Evolutionary conservation across 2,113 vertebrate genomes (phyloP).

Genomic region (Crotalus horridus): DNA sequence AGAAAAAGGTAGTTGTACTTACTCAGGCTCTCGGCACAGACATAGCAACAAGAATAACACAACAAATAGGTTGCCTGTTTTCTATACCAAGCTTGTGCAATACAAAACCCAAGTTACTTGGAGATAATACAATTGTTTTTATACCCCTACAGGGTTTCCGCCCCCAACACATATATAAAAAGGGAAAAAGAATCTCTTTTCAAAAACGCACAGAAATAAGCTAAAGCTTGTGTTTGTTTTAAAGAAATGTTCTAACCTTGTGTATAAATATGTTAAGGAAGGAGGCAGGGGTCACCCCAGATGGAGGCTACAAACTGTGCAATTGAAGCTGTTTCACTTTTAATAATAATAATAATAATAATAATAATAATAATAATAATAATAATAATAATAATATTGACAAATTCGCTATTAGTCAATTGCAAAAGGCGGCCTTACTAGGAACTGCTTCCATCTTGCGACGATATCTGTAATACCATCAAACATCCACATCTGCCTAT

Average conservation of each 20-base stretch:
- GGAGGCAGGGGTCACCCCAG: background rate
- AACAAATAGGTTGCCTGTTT: background rate
- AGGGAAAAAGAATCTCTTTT: background rate
- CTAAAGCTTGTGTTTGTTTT: background rate
- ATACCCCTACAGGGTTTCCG: background rate
- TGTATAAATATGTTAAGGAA: background rate
- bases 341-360: background rate
- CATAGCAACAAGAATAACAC: background rate
- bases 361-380: too few species aligned
- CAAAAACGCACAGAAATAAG: background rate
- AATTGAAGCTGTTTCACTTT: background rate
- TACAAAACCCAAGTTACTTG: background rate
- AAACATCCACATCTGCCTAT: too few species aligned
- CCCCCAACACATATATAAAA: background rate
- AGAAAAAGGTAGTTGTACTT: background rate
- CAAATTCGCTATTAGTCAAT: too few species aligned
- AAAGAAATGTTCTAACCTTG: background rate
- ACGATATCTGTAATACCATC: too few species aligned
- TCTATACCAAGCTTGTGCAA: background rate
- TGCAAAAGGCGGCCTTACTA: too few species aligned
- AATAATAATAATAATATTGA: too few species aligned
- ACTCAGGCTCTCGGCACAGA: background rate
- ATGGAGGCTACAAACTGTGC: background rate
- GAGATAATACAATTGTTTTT: background rate
- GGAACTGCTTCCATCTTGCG: too few species aligned